phyloP scores from a whole-genome alignment of 2,113 vertebrate species.

The Gambusia affinis region DNA sequence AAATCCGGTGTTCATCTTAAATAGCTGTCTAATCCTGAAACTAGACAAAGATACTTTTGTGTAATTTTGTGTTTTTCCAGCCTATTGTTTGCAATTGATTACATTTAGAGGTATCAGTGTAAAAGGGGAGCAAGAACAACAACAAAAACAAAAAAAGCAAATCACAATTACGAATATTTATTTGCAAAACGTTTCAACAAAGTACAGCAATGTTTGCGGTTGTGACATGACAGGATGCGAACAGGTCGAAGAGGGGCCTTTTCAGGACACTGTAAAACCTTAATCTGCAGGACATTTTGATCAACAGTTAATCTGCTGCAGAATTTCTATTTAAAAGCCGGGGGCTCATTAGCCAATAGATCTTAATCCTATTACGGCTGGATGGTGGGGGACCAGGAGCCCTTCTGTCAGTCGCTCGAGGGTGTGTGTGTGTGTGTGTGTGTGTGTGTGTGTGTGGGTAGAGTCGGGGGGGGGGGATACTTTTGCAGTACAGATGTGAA shows the following conservation, averaged over 20 bases:
- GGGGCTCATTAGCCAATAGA: slow-evolving; percentile 79
- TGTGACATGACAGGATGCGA: neutral
- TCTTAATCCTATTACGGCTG: slow-evolving; percentile 80
- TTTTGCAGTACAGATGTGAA: slow-evolving; percentile 40
- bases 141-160: no score
- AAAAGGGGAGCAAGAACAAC: neutral
- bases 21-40: no score
- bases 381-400: slow-evolving; percentile 54
- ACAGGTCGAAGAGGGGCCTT: neutral
- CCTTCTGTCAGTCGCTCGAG: slow-evolving; percentile 50
- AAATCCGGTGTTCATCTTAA: no score
- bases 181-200: no score
- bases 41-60: no score
- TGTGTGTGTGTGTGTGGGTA: no score
- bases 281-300: slow-evolving; percentile 74
- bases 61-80: no score
- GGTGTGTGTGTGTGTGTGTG: neutral
- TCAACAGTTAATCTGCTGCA: slow-evolving; percentile 74
- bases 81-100: neutral
- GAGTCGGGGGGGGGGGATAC: slow-evolving; percentile 55
- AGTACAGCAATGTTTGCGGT: no score
- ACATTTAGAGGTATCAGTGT: neutral
- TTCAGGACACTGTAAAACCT: slow-evolving; percentile 30
- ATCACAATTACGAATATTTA: no score
- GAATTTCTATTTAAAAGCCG: slow-evolving; percentile 76